These are phyloP conservation scores for Chaetogeoica ovagalla DNA, from an alignment of 2,888 invertebrate genomes.

Conservation along the genomic window DNA sequence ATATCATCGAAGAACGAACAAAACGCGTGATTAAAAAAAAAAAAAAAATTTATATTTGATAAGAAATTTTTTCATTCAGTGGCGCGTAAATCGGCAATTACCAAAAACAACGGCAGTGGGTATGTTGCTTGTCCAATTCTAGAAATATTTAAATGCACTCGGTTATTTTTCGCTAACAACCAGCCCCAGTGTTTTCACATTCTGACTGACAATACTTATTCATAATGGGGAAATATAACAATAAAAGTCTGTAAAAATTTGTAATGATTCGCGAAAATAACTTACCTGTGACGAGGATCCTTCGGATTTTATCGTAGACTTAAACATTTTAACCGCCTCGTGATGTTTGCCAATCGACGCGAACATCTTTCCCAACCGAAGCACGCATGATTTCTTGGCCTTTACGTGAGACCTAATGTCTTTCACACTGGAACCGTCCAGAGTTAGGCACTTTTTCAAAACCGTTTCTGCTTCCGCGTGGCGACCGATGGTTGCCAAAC, in stretches of 20 bases:
- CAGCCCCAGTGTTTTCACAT: too few species aligned
- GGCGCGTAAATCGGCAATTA: too few species aligned
- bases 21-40: too few species aligned
- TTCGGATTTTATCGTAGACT: conserved; percentile 77
- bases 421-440: conserved; percentile 82
- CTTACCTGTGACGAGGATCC: conserved; percentile 78
- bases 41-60: too few species aligned
- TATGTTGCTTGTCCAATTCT: too few species aligned
- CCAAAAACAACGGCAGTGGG: too few species aligned
- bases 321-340: conserved; percentile 83
- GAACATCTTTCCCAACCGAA: conserved; percentile 82
- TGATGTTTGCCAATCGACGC: conserved; percentile 80
- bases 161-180: too few species aligned
- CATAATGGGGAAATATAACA: too few species aligned
- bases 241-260: not conserved
- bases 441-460: conserved; percentile 77
- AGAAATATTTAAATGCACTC: too few species aligned
- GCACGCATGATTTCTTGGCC: conserved; percentile 88
- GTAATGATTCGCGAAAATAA: not conserved
- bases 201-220: too few species aligned
- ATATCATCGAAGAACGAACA: too few species aligned
- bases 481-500: conserved; percentile 79
- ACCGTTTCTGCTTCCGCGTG: conserved; percentile 81
- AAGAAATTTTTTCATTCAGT: too few species aligned
- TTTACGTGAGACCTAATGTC: conserved; percentile 86